Conservation (phyloP, 2,888 invertebrate genomes). For the Eupithecia dodoneata region DNA sequence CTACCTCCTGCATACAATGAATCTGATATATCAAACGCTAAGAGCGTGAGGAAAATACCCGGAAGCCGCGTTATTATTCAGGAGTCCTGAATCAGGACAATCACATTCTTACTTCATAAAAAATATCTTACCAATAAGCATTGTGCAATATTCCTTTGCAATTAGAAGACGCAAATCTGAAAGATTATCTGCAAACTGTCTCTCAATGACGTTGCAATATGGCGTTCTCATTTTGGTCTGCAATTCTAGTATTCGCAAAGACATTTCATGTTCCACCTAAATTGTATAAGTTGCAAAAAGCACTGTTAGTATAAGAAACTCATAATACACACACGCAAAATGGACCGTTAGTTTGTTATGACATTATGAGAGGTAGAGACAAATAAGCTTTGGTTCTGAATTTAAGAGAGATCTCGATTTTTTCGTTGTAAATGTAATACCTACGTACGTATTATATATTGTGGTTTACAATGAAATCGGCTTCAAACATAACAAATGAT, state of each 20-base stretch:
- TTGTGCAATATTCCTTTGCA: conserved; percentile 85
- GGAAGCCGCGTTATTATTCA: not conserved
- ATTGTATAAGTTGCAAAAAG: conserved; percentile 13
- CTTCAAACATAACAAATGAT: too few relatives aligned
- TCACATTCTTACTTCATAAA: not conserved
- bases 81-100: not conserved
- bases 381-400: not conserved
- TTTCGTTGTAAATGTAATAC: too few relatives aligned
- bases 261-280: conserved; percentile 84
- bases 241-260: conserved; percentile 77
- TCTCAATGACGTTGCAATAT: conserved; percentile 75
- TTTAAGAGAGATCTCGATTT: not conserved
- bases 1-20: too few relatives aligned
- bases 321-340: not conserved
- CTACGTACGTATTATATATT: too few relatives aligned
- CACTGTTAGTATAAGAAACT: not conserved
- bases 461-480: too few relatives aligned
- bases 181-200: conserved; percentile 80
- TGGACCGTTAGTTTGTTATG: not conserved
- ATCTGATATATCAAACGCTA: too few relatives aligned
- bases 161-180: conserved; percentile 84
- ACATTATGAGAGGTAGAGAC: not conserved
- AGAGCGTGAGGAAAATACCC: too few relatives aligned
- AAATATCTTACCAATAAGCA: conserved; percentile 77
- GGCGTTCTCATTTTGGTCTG: conserved; percentile 82